These are phyloP conservation scores for Stegophylla sp. DNA, from an alignment of 2,888 invertebrate species.

Conservation along the genomic window DNA sequence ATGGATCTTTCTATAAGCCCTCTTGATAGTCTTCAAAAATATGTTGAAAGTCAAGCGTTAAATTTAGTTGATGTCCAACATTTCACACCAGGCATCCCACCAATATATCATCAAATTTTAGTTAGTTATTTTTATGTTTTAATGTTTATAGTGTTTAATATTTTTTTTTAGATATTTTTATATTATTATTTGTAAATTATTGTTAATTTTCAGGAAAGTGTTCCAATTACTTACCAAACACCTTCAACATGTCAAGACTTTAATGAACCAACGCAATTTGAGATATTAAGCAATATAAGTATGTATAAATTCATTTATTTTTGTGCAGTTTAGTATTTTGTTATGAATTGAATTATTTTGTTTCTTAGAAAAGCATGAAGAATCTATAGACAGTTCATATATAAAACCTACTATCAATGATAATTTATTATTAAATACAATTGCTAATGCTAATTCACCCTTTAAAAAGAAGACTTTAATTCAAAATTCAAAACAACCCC, in stretches of 20 bases:
- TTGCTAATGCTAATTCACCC: constrained; percentile 69
- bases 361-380: constrained; percentile 80
- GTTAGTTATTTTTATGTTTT: constrained; percentile 57
- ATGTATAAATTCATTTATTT: constrained; percentile 64
- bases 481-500: constrained; percentile 73
- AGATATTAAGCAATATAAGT: constrained; percentile 72
- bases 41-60: constrained; percentile 83
- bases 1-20: constrained; percentile 94
- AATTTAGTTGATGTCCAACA: constrained; percentile 58
- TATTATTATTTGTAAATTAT: constrained; percentile 30
- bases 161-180: not conserved
- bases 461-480: constrained; percentile 61
- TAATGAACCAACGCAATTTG: constrained; percentile 73
- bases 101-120: constrained; percentile 61
- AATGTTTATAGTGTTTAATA: not conserved
- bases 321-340: not conserved
- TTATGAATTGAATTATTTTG: constrained; percentile 29
- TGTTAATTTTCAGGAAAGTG: constrained; percentile 65
- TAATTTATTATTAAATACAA: constrained; percentile 67
- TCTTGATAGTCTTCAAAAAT: constrained; percentile 94
- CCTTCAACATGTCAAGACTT: constrained; percentile 64
- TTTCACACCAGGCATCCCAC: constrained; percentile 60
- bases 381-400: constrained; percentile 76
- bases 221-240: constrained; percentile 62
- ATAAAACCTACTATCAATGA: constrained; percentile 71